Conservation (phyloP, 1,140 invertebrate species). For the Papilio xuthus region DNA sequence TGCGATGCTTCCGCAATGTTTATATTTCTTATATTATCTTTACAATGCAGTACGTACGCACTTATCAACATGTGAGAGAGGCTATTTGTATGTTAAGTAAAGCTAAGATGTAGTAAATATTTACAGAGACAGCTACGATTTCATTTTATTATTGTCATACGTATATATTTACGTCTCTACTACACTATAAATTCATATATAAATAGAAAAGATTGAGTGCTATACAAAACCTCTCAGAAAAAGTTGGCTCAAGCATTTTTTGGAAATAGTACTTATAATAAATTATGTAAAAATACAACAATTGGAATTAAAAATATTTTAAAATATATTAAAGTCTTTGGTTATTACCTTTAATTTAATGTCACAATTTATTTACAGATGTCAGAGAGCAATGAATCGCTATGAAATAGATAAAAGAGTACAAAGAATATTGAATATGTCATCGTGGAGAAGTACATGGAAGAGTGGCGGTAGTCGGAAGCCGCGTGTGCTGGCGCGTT, state of each 20-base stretch:
- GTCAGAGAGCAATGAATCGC: background rate
- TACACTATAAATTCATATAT: background rate
- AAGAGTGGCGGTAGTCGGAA: slow-evolving; percentile 60
- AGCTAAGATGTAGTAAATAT: background rate
- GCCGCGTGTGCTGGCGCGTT: slow-evolving; percentile 59
- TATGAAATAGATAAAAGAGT: background rate
- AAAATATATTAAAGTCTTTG: too few species aligned
- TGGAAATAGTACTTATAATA: too few species aligned
- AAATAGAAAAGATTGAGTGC: background rate
- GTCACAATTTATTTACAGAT: slow-evolving; percentile 9
- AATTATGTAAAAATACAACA: too few species aligned
- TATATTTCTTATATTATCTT: slow-evolving; percentile 44
- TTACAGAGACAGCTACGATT: slow-evolving; percentile 14
- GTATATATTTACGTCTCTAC: background rate
- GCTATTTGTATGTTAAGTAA: slow-evolving; percentile 13
- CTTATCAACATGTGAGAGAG: slow-evolving; percentile 5
- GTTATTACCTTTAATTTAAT: too few species aligned
- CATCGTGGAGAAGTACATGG: slow-evolving; percentile 38
- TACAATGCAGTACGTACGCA: slow-evolving; percentile 23
- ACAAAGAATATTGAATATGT: slow-evolving; percentile 30
- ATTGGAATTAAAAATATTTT: too few species aligned
- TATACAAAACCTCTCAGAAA: background rate
- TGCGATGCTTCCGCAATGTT: slow-evolving; percentile 51
- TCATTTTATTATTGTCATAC: background rate
- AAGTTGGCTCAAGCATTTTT: too few species aligned